Conservation (phyloP, 2,888 invertebrate genomes). For the Dryomyza anilis region DNA sequence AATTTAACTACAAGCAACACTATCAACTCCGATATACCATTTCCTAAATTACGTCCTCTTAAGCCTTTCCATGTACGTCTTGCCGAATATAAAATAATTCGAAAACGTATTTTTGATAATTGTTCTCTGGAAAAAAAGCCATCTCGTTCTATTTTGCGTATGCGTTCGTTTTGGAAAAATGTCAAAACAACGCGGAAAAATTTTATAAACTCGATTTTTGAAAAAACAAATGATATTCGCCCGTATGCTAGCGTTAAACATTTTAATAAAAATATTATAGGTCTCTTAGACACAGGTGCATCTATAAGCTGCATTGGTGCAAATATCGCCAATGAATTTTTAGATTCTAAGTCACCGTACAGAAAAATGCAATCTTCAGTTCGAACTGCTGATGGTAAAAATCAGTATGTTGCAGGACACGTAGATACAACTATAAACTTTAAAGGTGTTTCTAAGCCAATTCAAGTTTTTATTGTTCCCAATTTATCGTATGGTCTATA, state of each 20-base stretch:
- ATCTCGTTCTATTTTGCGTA: neutral
- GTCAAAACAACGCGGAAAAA: neutral
- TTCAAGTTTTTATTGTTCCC: constrained; percentile 24
- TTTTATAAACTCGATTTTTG: neutral
- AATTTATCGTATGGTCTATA: constrained; percentile 26
- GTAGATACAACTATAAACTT: neutral
- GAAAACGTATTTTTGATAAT: neutral
- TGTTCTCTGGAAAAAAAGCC: too few relatives aligned
- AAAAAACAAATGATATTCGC: constrained; percentile 23
- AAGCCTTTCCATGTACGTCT: neutral
- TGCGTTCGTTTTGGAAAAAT: constrained; percentile 6
- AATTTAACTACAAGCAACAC: too few relatives aligned
- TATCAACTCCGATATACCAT: neutral
- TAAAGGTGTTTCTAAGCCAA: neutral
- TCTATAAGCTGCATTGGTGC: constrained; percentile 26
- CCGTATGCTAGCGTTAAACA: neutral
- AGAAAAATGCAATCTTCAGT: constrained; percentile 9
- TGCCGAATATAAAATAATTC: neutral
- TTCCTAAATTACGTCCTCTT: neutral
- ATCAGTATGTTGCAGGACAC: constrained; percentile 12
- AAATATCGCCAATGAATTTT: constrained; percentile 2
- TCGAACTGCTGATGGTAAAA: constrained; percentile 26
- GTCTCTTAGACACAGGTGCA: constrained; percentile 29
- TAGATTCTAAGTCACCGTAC: neutral
- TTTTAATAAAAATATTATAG: neutral